These are phyloP conservation scores for Vimba vimba DNA, from an alignment of 2,113 vertebrate species.

Conservation along the genomic window DNA sequence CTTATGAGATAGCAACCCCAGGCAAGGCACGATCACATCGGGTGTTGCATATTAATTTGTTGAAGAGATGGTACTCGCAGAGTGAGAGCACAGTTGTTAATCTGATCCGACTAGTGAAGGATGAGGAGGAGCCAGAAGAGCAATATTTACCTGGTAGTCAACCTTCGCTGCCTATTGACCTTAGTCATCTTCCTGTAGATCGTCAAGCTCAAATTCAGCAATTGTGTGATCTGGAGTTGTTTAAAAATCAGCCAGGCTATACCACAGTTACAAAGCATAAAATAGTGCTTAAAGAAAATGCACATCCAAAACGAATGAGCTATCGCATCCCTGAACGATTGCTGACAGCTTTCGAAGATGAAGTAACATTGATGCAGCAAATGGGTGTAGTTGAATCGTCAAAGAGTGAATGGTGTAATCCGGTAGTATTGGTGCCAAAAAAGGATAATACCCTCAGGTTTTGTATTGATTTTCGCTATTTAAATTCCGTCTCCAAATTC, in stretches of 20 bases:
- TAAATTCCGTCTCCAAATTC: too few species aligned
- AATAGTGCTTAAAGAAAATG: slow-evolving; percentile 5
- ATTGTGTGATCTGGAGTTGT: background rate
- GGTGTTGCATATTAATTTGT: background rate
- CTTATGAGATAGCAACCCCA: background rate
- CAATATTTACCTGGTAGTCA: too few species aligned
- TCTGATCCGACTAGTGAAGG: background rate
- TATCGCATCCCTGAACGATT: background rate
- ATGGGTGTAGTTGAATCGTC: background rate
- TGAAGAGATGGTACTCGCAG: background rate
- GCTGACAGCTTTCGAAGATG: background rate
- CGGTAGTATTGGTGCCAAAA: background rate
- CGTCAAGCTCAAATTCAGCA: background rate
- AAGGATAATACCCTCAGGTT: background rate
- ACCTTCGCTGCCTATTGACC: too few species aligned
- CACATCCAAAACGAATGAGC: background rate
- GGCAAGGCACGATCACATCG: background rate
- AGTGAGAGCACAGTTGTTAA: background rate
- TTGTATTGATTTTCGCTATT: background rate
- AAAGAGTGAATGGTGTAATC: too few species aligned
- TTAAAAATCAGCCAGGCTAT: background rate
- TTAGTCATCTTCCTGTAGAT: too few species aligned
- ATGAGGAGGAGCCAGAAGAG: too few species aligned
- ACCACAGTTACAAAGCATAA: background rate
- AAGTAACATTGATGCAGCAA: background rate